Evolutionary conservation across 2,113 vertebrate species (phyloP).

Genomic region (Anthoscopus minutus): DNA sequence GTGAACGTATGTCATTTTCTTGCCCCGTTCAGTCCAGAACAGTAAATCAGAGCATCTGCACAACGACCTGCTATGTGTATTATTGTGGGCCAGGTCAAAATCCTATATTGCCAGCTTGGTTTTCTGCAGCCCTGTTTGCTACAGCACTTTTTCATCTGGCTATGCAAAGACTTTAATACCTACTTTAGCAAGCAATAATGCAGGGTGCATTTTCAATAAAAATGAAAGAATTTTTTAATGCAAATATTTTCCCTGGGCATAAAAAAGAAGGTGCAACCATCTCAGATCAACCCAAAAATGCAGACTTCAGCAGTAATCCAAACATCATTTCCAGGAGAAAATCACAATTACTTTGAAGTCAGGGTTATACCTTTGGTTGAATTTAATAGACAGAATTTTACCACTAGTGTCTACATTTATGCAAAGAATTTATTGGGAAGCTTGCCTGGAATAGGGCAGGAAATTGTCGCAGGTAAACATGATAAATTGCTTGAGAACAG

Average conservation of each 20-base stretch:
- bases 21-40: neutral
- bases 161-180: neutral
- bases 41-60: neutral
- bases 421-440: neutral
- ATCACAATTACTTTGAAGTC: neutral
- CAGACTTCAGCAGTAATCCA: neutral
- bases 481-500: neutral
- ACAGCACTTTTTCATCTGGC: neutral
- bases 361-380: neutral
- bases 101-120: neutral
- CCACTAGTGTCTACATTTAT: neutral
- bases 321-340: neutral
- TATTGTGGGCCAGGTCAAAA: fast-evolving
- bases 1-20: neutral
- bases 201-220: neutral
- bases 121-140: neutral
- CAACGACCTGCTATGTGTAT: neutral
- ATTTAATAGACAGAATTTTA: neutral
- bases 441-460: neutral
- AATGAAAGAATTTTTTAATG: neutral
- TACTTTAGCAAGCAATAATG: neutral
- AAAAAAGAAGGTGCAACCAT: neutral
- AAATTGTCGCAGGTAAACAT: neutral
- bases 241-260: neutral
- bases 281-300: neutral